Evolutionary conservation across 2,113 vertebrate species (phyloP).

Genomic region (Morone chrysops): DNA sequence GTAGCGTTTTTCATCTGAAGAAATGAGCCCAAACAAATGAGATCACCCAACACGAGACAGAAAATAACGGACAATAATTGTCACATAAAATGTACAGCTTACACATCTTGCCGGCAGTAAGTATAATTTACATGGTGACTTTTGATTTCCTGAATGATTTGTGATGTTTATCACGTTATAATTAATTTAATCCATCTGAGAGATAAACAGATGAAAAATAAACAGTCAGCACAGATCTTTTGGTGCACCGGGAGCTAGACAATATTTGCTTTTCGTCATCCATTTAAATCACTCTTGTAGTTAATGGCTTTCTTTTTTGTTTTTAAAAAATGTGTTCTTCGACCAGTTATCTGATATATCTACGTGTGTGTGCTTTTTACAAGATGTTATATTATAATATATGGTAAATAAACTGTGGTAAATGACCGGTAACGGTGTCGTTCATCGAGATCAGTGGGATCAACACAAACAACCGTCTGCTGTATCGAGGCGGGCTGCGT

Average conservation of each 20-base stretch:
- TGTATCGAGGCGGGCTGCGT: slow-evolving; percentile 46
- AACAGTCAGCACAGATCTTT: slow-evolving; percentile 43
- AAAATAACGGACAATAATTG: slow-evolving; percentile 54
- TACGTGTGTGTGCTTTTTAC: slow-evolving; percentile 71
- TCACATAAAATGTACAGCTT: slow-evolving; percentile 74
- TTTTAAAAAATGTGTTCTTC: slow-evolving; percentile 61
- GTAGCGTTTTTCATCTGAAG: slow-evolving; percentile 63
- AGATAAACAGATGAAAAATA: slow-evolving; percentile 49
- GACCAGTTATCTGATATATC: slow-evolving; percentile 62
- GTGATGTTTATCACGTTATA: slow-evolving; percentile 59
- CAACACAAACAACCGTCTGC: slow-evolving; percentile 44
- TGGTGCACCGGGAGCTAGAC: slow-evolving; percentile 15
- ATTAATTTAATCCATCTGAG: slow-evolving; percentile 51
- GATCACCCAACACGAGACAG: slow-evolving; percentile 58
- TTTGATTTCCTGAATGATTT: slow-evolving; percentile 68
- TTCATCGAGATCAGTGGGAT: slow-evolving; percentile 46
- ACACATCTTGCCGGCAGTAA: slow-evolving; percentile 53
- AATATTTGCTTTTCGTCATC: slow-evolving; percentile 64
- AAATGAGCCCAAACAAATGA: slow-evolving; percentile 64
- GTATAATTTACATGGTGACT: slow-evolving; percentile 64
- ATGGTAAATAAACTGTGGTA: slow-evolving; percentile 77
- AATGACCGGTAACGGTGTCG: slow-evolving; percentile 57
- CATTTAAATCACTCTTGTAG: slow-evolving; percentile 54
- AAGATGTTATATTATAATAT: slow-evolving; percentile 66
- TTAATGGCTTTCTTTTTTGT: slow-evolving; percentile 37